Evolutionary conservation across 1,140 invertebrate genomes (phyloP).

Genomic region (Achroia grisella): DNA sequence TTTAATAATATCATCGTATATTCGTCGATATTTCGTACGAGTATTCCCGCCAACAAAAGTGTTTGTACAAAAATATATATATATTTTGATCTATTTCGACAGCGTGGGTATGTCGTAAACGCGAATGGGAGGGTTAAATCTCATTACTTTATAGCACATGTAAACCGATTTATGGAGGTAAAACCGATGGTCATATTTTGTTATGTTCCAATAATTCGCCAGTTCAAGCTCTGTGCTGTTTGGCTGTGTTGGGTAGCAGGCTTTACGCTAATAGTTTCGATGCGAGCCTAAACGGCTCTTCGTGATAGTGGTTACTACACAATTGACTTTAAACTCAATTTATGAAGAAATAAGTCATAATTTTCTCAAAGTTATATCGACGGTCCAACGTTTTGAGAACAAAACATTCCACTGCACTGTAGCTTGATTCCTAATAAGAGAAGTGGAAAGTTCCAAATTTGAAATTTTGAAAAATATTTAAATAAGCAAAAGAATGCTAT

Average conservation of each 20-base stretch:
- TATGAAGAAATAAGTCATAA: too few species aligned
- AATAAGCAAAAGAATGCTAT: too few species aligned
- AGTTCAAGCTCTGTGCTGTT: slow-evolving; percentile 15
- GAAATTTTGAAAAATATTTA: too few species aligned
- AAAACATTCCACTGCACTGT: too few species aligned
- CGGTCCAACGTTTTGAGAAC: too few species aligned
- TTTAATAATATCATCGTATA: too few species aligned
- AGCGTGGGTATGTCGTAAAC: slow-evolving; percentile 52
- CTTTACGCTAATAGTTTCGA: too few species aligned
- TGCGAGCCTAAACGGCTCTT: not conserved
- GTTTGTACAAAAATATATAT: slow-evolving; percentile 19
- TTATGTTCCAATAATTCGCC: slow-evolving; percentile 52
- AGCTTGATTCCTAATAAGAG: too few species aligned
- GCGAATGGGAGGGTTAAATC: slow-evolving; percentile 60
- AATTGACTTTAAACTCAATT: not conserved
- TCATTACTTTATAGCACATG: slow-evolving; percentile 65
- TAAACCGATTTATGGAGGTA: slow-evolving; percentile 60
- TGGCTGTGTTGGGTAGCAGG: too few species aligned
- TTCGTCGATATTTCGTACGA: too few species aligned
- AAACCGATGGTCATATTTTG: slow-evolving; percentile 41
- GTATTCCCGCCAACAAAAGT: slow-evolving; percentile 10
- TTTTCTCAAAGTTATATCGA: too few species aligned
- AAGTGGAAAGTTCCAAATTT: too few species aligned
- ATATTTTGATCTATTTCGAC: slow-evolving; percentile 46
- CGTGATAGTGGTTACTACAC: not conserved